A percentile compares a stretch with the other conserved stretches of the same genome.
phyloP scores from a whole-genome alignment of 2,113 vertebrate species.

The Ondatra zibethicus region DNA sequence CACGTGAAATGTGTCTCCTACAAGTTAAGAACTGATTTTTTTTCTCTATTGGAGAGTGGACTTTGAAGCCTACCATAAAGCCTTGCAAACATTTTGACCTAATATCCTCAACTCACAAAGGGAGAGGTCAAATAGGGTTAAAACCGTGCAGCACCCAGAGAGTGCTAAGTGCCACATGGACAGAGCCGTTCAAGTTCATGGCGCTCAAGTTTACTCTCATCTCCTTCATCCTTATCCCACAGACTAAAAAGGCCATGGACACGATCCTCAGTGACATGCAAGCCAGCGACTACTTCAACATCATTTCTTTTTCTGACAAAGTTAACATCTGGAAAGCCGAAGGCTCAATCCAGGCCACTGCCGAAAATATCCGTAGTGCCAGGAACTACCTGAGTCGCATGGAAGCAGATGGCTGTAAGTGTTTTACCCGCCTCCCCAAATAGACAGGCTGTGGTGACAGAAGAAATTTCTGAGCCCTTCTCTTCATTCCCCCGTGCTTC shows the following conservation, averaged over 20 bases:
- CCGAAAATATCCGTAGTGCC: constrained; percentile 87
- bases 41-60: not conserved
- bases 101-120: not conserved
- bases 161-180: not conserved
- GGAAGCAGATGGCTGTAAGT: constrained; percentile 90
- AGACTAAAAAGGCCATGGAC: constrained; percentile 92
- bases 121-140: not conserved
- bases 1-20: constrained; percentile 36
- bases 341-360: constrained; percentile 86
- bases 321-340: constrained; percentile 89
- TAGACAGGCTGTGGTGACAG: not conserved
- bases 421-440: not conserved
- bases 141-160: not conserved
- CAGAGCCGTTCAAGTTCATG: not conserved
- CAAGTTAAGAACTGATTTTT: not conserved
- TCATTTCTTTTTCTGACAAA: constrained; percentile 91
- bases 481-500: not conserved
- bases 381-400: constrained; percentile 88
- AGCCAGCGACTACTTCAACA: constrained; percentile 91
- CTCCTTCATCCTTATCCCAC: constrained; percentile 38
- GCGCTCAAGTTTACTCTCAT: not conserved
- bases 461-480: not conserved
- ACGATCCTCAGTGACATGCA: constrained; percentile 89
- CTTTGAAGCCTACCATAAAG: constrained; percentile 3
- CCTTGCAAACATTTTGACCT: not conserved